A percentile compares a stretch with the other conserved stretches of the same genome.
phyloP scores from a whole-genome alignment of 1,140 invertebrate species.

The Drosophila tsacasi region DNA sequence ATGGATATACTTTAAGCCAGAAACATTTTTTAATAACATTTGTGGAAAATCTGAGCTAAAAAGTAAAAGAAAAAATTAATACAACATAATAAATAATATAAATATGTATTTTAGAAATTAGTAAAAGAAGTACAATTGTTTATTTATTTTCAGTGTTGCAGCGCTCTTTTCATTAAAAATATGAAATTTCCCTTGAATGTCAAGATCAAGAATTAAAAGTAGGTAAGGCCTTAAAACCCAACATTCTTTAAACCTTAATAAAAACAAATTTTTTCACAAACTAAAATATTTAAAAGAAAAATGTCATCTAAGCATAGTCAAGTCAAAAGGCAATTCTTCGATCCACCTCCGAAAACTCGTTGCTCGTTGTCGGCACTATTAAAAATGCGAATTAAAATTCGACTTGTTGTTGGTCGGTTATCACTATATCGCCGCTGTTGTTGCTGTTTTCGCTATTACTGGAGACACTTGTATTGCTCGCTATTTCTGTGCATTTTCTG shows the following conservation, averaged over 20 bases:
- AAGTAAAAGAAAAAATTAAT: too few relatives aligned
- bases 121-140: neutral
- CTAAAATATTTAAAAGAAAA: neutral
- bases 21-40: too few relatives aligned
- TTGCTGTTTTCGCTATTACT: conserved; percentile 38
- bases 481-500: conserved; percentile 75
- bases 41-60: too few relatives aligned
- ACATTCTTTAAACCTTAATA: too few relatives aligned
- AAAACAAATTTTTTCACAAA: neutral
- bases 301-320: too few relatives aligned
- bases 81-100: too few relatives aligned
- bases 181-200: neutral
- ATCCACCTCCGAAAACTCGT: conserved; percentile 22
- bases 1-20: too few relatives aligned
- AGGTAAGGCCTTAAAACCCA: too few relatives aligned
- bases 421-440: conserved; percentile 24
- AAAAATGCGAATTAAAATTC: conserved; percentile 76
- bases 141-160: neutral
- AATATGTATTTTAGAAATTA: too few relatives aligned
- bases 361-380: conserved; percentile 35
- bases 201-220: neutral
- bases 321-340: neutral
- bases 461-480: conserved; percentile 60
- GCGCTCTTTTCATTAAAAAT: neutral
- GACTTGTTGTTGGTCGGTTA: conserved; percentile 32